A percentile compares a stretch with the other conserved stretches of the same genome.
Evolutionary conservation across 2,797 vertebrate genomes (phyloP).

Genomic region (Helostoma temminkii): DNA sequence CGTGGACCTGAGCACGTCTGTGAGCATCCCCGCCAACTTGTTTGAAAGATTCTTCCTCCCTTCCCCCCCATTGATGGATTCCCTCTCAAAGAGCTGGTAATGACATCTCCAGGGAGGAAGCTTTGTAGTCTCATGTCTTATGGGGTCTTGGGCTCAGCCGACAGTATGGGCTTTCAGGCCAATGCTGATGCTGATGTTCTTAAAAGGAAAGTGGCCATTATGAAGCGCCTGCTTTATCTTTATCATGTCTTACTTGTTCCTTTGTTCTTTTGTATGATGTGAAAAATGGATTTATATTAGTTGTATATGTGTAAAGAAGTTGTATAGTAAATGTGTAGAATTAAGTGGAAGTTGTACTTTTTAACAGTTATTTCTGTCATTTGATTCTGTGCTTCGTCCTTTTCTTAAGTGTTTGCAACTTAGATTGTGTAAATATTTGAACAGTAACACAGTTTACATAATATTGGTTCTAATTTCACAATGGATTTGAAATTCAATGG

Average conservation of each 20-base stretch:
- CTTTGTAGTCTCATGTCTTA: conserved; percentile 20
- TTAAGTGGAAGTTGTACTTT: too few species aligned
- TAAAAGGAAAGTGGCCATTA: neutral
- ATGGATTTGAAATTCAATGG: too few species aligned
- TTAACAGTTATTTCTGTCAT: too few species aligned
- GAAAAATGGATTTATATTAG: too few species aligned
- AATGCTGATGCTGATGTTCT: neutral
- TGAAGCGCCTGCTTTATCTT: neutral
- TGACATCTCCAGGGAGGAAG: conserved; percentile 48
- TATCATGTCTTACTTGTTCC: neutral
- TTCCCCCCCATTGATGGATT: conserved; percentile 22
- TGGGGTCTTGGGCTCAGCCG: conserved; percentile 7
- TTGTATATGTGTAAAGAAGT: too few species aligned
- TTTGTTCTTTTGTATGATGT: neutral
- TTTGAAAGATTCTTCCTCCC: conserved; percentile 27
- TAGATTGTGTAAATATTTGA: too few species aligned
- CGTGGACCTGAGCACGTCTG: conserved; percentile 1
- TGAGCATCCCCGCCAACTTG: conserved; percentile 5
- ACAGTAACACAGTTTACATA: too few species aligned
- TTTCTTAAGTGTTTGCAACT: too few species aligned
- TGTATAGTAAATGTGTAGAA: too few species aligned
- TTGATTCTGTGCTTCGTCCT: too few species aligned
- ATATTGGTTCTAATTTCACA: too few species aligned
- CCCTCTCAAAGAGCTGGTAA: conserved; percentile 49
- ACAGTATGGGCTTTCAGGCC: conserved; percentile 9